phyloP scores from a whole-genome alignment of 2,113 vertebrate genomes.

The Dipodomys ordii region DNA sequence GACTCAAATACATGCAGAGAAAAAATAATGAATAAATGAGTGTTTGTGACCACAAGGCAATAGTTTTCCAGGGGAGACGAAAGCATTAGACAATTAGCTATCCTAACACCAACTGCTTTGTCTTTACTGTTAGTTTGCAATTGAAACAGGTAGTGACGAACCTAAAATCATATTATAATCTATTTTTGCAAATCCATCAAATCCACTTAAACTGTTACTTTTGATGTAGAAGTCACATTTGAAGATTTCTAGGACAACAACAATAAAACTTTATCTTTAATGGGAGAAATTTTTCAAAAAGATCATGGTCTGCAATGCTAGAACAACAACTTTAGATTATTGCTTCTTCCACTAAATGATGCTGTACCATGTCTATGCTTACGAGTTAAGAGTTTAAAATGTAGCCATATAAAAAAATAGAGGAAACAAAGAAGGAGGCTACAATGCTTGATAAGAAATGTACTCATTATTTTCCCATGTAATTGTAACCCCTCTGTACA shows the following conservation, averaged over 20 bases:
- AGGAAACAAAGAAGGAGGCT: too few species aligned
- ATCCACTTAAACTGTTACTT: conserved; percentile 45
- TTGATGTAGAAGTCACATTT: conserved; percentile 42
- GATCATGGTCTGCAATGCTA: not conserved
- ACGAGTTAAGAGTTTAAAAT: conserved; percentile 44
- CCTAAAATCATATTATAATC: conserved; percentile 49
- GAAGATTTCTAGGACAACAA: conserved; percentile 42
- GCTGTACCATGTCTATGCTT: not conserved
- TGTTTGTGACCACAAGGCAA: not conserved
- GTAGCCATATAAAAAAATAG: conserved; percentile 5
- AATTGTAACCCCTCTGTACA: too few species aligned
- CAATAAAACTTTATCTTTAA: conserved; percentile 51
- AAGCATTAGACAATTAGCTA: not conserved
- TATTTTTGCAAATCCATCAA: conserved; percentile 42
- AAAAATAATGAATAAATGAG: not conserved
- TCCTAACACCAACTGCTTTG: not conserved
- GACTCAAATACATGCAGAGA: not conserved
- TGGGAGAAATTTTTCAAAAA: conserved; percentile 22
- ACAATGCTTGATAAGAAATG: too few species aligned
- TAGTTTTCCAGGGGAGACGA: not conserved
- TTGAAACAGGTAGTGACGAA: conserved; percentile 22
- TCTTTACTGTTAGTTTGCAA: conserved; percentile 31
- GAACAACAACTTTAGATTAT: conserved; percentile 17
- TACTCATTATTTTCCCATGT: too few species aligned
- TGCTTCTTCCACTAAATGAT: conserved; percentile 26